Base-by-base conservation (phyloP, 2,113 vertebrate species). In the Pavo muticus region DNA sequence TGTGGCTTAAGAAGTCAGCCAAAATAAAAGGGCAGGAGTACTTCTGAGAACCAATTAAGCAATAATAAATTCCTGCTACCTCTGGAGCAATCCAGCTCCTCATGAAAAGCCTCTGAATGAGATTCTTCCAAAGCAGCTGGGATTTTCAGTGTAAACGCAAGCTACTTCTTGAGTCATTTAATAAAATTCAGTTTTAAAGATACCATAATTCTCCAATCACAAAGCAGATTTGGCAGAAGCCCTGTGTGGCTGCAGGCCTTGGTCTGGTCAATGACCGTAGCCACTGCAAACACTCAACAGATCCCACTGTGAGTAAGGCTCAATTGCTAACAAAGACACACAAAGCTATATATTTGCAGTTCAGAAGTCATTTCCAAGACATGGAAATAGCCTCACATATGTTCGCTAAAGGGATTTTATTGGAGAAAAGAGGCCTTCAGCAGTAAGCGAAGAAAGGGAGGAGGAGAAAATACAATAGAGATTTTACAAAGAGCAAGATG, bases 321-420 rank as follows among this genome's bases (percentile, higher is more conserved):
- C 20, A 32, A 30, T 5, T 56, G 50, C 30, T 29, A 60, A 54
- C 50, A 56, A 23, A 30, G 37, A 32, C 30, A 23, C 39, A 32
- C 35, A 15, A 15, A 21, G 13, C 27, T 42, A 10, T 9, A 18
- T 23, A 73, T 32, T 42, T 56, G 39, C 29, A 42, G 20, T 32
- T 56, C 27, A 54, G 20, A 56, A 73, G 37, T 56, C 52, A 73
- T 30, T 73, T 56, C 14, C 27, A 20, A 23, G 23, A 20, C 29
- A 40, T 9, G 29, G 70, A 63, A 68, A 30, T 1, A 6, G 45
- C 12, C 73, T 87, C 37, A 45, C 0, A 0, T 1, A 8, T 4
- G 25, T 7, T 23, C 10, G 8, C 9, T 15, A 9, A 5, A 2
- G 24, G 19, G 32, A 47, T 35, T 63, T 70, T 3, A 19, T 0